phyloP scores from a whole-genome alignment of 2,797 vertebrate genomes.

The Glyptemys insculpta region DNA sequence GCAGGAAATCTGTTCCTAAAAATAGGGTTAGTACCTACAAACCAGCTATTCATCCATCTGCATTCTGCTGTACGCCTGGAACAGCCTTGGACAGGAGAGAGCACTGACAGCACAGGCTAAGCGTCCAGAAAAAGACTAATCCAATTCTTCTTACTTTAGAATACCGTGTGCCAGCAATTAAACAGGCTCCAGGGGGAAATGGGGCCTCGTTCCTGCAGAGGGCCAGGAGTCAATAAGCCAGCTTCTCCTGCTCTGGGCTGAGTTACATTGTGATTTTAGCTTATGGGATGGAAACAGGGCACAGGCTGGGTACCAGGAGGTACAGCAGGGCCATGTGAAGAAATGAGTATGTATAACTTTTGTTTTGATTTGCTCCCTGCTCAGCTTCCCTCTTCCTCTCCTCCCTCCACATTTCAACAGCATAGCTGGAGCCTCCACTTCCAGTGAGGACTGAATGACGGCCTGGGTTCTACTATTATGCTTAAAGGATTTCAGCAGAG shows the following conservation, averaged over 20 bases:
- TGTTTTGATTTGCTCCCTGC: background rate
- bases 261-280: background rate
- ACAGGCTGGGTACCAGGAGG: background rate
- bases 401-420: background rate
- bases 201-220: background rate
- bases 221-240: background rate
- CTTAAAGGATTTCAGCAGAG: background rate
- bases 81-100: no score
- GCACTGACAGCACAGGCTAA: no score
- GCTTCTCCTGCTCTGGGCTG: no score
- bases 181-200: background rate
- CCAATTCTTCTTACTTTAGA: background rate
- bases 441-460: background rate
- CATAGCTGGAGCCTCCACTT: background rate
- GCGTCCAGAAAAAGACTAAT: no score
- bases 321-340: accelerated
- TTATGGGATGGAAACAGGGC: background rate
- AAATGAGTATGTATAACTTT: accelerated
- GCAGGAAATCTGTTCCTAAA: no score
- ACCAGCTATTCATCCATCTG: no score
- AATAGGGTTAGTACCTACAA: no score
- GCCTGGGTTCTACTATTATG: background rate
- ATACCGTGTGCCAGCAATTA: background rate
- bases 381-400: no score
- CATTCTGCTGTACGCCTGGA: no score